A percentile compares a stretch with the other conserved stretches of the same genome.
These are phyloP conservation scores for Limanda limanda DNA, from an alignment of 2,113 vertebrate species.

Conservation along the genomic window DNA sequence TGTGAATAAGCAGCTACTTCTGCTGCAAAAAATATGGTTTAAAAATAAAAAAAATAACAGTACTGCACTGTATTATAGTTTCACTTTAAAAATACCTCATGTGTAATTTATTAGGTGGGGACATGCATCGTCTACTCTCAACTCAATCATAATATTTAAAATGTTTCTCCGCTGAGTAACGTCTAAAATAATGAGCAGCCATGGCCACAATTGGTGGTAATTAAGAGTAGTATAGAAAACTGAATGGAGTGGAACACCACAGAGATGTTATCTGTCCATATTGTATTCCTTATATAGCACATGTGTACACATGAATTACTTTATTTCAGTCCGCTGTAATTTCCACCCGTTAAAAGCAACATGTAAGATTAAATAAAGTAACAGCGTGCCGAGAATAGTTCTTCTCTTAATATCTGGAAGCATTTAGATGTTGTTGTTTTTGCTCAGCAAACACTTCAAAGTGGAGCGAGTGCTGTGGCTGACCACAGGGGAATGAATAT, in stretches of 20 bases:
- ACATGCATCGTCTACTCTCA: constrained; percentile 5
- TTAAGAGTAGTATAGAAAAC: constrained; percentile 46
- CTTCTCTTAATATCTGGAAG: constrained; percentile 81
- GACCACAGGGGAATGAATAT: constrained; percentile 88
- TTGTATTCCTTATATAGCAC: constrained; percentile 43
- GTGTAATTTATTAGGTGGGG: constrained; percentile 34
- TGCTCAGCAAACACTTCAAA: constrained; percentile 84
- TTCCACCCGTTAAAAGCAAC: constrained; percentile 45
- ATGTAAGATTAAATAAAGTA: constrained; percentile 30
- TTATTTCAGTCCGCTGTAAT: constrained; percentile 58
- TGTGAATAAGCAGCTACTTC: not conserved
- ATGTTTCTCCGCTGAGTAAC: constrained; percentile 46
- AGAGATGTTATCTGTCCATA: constrained; percentile 47
- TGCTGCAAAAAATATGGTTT: not conserved
- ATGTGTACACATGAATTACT: constrained; percentile 54
- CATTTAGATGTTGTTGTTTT: constrained; percentile 81
- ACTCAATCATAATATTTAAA: constrained; percentile 47
- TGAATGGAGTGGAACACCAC: constrained; percentile 42
- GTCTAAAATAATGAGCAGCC: constrained; percentile 55
- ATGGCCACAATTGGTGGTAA: constrained; percentile 50
- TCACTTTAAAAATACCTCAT: not conserved
- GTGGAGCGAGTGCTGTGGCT: constrained; percentile 83
- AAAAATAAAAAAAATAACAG: not conserved
- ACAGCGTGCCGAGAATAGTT: constrained; percentile 60
- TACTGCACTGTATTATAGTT: not conserved